Conservation (phyloP, 2,888 invertebrate species). For the Clostera curtula region DNA sequence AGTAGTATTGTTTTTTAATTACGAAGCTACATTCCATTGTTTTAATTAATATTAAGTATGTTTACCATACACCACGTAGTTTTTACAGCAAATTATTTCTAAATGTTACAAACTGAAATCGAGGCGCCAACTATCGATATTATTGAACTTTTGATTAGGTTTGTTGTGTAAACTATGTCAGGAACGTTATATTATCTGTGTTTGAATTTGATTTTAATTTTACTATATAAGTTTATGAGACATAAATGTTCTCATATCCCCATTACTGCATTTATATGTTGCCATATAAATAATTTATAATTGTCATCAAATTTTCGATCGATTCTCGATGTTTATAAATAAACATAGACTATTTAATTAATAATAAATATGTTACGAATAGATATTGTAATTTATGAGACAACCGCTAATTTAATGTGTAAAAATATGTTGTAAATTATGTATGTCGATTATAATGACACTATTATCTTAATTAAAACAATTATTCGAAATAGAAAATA, state of each 20-base stretch:
- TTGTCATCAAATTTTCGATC: slow-evolving; percentile 6
- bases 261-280: slow-evolving; percentile 24
- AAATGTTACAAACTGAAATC: no score
- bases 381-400: slow-evolving; percentile 31
- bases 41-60: no score
- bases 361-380: slow-evolving; percentile 18
- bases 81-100: slow-evolving; percentile 17
- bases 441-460: slow-evolving; percentile 35
- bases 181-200: no score
- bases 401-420: slow-evolving; percentile 24
- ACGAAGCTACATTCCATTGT: no score
- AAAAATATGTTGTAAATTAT: slow-evolving; percentile 34
- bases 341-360: slow-evolving; percentile 17
- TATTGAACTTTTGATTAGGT: no score
- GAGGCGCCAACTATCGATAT: no score
- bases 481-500: slow-evolving; percentile 47
- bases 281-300: slow-evolving; percentile 20
- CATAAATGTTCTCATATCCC: background rate
- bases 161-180: slow-evolving; percentile 15
- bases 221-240: slow-evolving; percentile 2
- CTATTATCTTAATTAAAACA: slow-evolving; percentile 27
- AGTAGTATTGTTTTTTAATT: no score
- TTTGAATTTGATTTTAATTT: background rate
- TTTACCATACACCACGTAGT: no score
- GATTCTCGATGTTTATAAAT: slow-evolving; percentile 9